These are phyloP conservation scores for Lasioglossum lativentre DNA, from an alignment of 2,888 invertebrate species.

Conservation along the genomic window DNA sequence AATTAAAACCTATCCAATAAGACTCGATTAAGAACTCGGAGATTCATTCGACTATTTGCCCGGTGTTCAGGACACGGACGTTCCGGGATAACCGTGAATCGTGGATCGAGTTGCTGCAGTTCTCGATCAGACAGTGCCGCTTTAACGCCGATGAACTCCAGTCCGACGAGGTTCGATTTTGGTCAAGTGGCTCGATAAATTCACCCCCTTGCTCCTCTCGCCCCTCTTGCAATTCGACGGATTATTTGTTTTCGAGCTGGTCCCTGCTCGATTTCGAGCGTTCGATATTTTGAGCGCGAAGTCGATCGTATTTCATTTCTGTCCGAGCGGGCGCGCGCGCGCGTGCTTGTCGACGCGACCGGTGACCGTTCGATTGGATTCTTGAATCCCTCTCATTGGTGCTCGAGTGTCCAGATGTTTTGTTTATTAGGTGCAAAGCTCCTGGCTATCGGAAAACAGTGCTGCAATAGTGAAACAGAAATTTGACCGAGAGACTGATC, in stretches of 20 bases:
- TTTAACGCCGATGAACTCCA: slow-evolving; percentile 31
- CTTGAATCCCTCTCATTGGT: slow-evolving; percentile 42
- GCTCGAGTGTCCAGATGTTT: background rate
- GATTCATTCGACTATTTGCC: slow-evolving; percentile 38
- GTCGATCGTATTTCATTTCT: slow-evolving; percentile 52
- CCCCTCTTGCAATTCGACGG: slow-evolving; percentile 5
- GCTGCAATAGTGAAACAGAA: background rate
- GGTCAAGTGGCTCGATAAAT: slow-evolving; percentile 43
- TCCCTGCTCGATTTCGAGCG: slow-evolving; percentile 16
- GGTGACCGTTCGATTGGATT: slow-evolving; percentile 53
- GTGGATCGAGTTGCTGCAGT: background rate
- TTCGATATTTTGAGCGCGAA: slow-evolving; percentile 42
- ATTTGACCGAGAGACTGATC: too few relatives aligned
- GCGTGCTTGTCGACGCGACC: slow-evolving; percentile 14
- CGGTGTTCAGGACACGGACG: background rate
- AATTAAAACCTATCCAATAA: slow-evolving; percentile 52
- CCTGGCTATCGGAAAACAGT: background rate
- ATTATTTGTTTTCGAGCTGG: slow-evolving; percentile 44
- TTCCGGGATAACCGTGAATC: background rate
- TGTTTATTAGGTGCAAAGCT: slow-evolving; percentile 6
- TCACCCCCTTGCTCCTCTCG: background rate
- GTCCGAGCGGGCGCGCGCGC: slow-evolving; percentile 2
- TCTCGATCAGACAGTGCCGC: background rate
- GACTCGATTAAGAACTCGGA: slow-evolving; percentile 47
- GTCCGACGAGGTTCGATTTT: slow-evolving; percentile 32